Percentiles rank a stretch among this genome's conserved stretches.
phyloP scores from a whole-genome alignment of 2,113 vertebrate species.

The Rissa tridactyla region DNA sequence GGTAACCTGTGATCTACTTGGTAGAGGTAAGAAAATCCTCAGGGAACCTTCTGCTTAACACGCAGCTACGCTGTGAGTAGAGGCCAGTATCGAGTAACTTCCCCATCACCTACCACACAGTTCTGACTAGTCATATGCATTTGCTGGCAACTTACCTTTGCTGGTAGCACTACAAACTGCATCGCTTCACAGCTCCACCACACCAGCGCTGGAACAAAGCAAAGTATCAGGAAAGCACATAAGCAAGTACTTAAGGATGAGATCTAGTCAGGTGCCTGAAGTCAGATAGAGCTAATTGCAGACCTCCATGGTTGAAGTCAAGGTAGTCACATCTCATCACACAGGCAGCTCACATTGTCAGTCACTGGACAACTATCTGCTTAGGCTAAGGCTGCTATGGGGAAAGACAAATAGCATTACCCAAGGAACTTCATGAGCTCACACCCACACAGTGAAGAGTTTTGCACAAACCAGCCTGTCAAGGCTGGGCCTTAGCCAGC shows the following conservation, averaged over 20 bases:
- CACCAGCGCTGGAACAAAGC: not conserved
- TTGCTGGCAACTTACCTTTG: not conserved
- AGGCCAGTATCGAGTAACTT: too few relatives aligned
- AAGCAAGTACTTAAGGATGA: not conserved
- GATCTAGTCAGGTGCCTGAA: not conserved
- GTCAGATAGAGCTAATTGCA: constrained; percentile 85
- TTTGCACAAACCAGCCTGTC: not conserved
- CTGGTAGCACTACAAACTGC: not conserved
- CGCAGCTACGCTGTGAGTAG: not conserved
- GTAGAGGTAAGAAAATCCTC: not conserved
- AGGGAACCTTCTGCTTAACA: not conserved
- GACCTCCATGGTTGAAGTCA: constrained; percentile 75
- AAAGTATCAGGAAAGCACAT: not conserved
- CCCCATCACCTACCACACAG: not conserved
- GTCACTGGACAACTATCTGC: not conserved
- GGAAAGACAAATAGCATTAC: rapidly evolving
- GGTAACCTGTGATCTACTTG: not conserved
- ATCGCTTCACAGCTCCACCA: not conserved
- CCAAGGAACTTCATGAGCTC: not conserved
- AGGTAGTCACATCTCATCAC: constrained; percentile 74
- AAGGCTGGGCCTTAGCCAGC: not conserved
- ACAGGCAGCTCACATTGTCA: constrained; percentile 23
- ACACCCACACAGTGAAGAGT: not conserved
- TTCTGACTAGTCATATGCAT: not conserved
- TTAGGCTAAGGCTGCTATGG: not conserved